Conservation (phyloP, 2,797 vertebrate species). For the Danio jaintianensis region DNA sequence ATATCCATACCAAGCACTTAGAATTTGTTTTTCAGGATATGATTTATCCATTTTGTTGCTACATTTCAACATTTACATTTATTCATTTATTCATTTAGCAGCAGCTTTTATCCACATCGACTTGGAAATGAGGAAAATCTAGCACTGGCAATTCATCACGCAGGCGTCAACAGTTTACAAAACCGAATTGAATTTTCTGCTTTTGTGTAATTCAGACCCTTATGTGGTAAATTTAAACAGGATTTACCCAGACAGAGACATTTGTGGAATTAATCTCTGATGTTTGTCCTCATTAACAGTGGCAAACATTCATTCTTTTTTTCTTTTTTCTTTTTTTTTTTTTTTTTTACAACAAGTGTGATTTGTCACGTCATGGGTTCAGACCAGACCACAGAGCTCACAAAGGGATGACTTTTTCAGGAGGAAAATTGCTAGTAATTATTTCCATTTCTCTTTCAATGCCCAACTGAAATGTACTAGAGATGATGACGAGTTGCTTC, state of each 20-base stretch:
- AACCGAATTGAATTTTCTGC: conserved; percentile 57
- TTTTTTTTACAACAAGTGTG: conserved; percentile 45
- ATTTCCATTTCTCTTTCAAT: conserved; percentile 34
- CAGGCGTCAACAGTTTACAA: conserved; percentile 59
- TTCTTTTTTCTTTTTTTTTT: conserved; percentile 12
- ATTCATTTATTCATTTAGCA: conserved; percentile 5
- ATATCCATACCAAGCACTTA: neutral
- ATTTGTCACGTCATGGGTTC: conserved; percentile 55
- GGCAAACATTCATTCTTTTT: conserved; percentile 20
- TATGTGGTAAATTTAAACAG: conserved; percentile 36
- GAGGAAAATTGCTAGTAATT: conserved; percentile 50
- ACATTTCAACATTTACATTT: conserved; percentile 5
- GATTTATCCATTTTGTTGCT: neutral
- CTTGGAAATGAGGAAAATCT: conserved; percentile 10
- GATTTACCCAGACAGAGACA: conserved; percentile 48
- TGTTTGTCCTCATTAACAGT: conserved; percentile 61
- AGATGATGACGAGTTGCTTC: conserved; percentile 37
- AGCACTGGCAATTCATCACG: conserved; percentile 20
- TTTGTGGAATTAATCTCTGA: conserved; percentile 63
- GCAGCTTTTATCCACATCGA: neutral
- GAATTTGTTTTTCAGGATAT: neutral
- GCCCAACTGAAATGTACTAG: conserved; percentile 21
- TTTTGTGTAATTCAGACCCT: neutral
- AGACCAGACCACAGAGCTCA: conserved; percentile 37
- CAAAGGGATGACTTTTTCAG: conserved; percentile 13